phyloP scores from a whole-genome alignment of 2,797 vertebrate genomes.

The Rhinogobio ventralis region DNA sequence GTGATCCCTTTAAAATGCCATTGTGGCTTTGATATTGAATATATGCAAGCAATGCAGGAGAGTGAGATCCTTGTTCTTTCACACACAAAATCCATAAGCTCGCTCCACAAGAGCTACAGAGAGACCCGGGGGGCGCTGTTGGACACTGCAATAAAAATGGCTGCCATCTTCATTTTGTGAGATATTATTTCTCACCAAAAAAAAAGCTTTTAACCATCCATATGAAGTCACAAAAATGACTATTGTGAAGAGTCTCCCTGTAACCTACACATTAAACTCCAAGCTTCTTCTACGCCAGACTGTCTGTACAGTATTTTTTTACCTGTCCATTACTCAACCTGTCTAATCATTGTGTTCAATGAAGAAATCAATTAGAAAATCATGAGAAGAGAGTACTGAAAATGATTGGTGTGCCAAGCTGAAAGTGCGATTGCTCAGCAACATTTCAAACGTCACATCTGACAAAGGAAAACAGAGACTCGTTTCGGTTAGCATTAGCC shows the following conservation, averaged over 20 bases:
- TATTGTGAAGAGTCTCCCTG: neutral
- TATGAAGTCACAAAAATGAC: neutral
- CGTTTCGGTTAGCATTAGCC: slow-evolving; percentile 67
- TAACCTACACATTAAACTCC: neutral
- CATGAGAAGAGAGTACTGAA: slow-evolving; percentile 67
- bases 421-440: slow-evolving; percentile 65
- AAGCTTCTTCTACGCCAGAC: neutral
- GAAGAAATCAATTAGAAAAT: slow-evolving; percentile 72
- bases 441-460: slow-evolving; percentile 63
- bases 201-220: neutral
- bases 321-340: slow-evolving; percentile 30
- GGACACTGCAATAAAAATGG: slow-evolving; percentile 48
- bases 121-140: slow-evolving; percentile 42
- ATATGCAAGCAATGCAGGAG: slow-evolving; percentile 64
- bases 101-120: slow-evolving; percentile 14
- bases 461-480: slow-evolving; percentile 64
- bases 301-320: neutral
- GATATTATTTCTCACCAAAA: slow-evolving; percentile 1
- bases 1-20: slow-evolving; percentile 74
- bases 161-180: slow-evolving; percentile 13
- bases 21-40: slow-evolving; percentile 72
- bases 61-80: slow-evolving; percentile 45
- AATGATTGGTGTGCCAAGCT: slow-evolving; percentile 68
- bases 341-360: slow-evolving; percentile 69
- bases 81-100: slow-evolving; percentile 34